A percentile compares a stretch with the other conserved stretches of the same genome.
These are phyloP conservation scores for Coremacera marginata DNA, from an alignment of 2,888 invertebrate species.

Conservation along the genomic window DNA sequence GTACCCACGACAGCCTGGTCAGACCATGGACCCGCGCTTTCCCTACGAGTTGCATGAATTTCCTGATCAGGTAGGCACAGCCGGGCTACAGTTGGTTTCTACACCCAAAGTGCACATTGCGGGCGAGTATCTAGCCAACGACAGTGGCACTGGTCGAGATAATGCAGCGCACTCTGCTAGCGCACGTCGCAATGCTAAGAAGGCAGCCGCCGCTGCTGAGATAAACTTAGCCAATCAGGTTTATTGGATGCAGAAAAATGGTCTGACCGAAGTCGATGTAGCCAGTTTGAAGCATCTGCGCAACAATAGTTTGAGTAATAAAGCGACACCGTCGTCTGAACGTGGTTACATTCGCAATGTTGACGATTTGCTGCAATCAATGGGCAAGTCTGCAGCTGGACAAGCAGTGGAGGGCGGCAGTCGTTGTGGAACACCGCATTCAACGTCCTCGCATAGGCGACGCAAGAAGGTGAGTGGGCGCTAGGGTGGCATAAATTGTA, in stretches of 20 bases:
- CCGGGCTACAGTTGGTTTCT: slow-evolving; percentile 60
- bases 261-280: slow-evolving; percentile 34
- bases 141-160: slow-evolving; percentile 17
- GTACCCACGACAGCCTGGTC: slow-evolving; percentile 67
- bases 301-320: slow-evolving; percentile 58
- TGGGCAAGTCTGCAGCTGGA: slow-evolving; percentile 52
- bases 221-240: slow-evolving; percentile 65
- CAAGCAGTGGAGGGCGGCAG: slow-evolving; percentile 52
- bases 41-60: slow-evolving; percentile 66
- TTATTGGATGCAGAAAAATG: slow-evolving; percentile 64
- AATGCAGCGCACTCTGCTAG: slow-evolving; percentile 38
- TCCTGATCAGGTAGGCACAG: slow-evolving; percentile 63
- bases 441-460: slow-evolving; percentile 57
- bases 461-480: slow-evolving; percentile 62
- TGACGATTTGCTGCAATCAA: slow-evolving; percentile 63
- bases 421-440: slow-evolving; percentile 56
- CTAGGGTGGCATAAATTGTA: not conserved
- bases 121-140: slow-evolving; percentile 62
- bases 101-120: slow-evolving; percentile 67
- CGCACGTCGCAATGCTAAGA: slow-evolving; percentile 55
- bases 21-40: slow-evolving; percentile 65
- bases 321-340: not conserved
- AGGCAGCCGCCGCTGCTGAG: slow-evolving; percentile 58
- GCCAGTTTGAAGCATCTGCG: slow-evolving; percentile 44
- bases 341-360: slow-evolving; percentile 62